Evolutionary conservation across 2,113 vertebrate species (phyloP).

Genomic region (Pycnonotus jocosus): DNA sequence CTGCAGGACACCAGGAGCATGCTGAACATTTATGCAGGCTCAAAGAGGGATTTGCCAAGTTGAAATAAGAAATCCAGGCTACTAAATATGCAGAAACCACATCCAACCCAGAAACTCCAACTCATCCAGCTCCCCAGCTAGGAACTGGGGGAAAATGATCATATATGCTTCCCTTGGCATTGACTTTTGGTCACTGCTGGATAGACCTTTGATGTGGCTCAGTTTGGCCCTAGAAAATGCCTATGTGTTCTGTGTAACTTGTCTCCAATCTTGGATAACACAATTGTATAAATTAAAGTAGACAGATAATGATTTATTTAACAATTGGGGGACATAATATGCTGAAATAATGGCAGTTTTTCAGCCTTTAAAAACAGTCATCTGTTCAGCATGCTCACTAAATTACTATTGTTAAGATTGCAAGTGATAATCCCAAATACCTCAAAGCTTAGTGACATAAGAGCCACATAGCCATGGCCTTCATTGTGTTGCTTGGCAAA

Average conservation of each 20-base stretch:
- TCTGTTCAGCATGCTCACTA: not conserved
- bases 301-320: not conserved
- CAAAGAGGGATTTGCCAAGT: not conserved
- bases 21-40: not conserved
- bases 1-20: not conserved
- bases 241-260: not conserved
- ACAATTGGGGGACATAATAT: not conserved
- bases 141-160: not conserved
- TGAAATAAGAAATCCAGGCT: not conserved
- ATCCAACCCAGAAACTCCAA: not conserved
- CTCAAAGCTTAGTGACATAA: not conserved
- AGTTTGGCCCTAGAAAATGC: not conserved
- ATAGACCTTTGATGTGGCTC: not conserved
- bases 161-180: not conserved
- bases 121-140: not conserved
- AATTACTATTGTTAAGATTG: not conserved
- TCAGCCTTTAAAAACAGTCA: not conserved
- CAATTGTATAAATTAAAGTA: not conserved
- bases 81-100: not conserved
- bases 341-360: not conserved
- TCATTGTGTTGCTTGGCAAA: not conserved
- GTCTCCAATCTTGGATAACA: not conserved
- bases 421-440: not conserved
- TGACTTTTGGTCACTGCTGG: not conserved
- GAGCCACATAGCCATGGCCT: not conserved